phyloP scores from a whole-genome alignment of 2,888 invertebrate species.

The Orchesella flavescens region DNA sequence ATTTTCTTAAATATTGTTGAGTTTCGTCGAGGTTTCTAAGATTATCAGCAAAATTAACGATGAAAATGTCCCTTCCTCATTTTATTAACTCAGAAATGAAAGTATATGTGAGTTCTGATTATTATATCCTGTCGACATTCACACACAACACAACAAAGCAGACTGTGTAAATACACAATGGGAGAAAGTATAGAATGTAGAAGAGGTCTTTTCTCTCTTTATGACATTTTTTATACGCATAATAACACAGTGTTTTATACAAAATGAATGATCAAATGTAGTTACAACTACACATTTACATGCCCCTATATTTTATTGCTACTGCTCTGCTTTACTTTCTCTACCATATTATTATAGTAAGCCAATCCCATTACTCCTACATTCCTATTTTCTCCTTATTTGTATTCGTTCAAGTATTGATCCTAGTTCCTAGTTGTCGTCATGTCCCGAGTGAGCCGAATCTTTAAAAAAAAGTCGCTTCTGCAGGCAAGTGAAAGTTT shows the following conservation, averaged over 20 bases:
- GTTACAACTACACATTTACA: not conserved
- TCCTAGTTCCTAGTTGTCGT: not conserved
- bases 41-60: not conserved
- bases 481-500: not conserved
- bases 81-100: not conserved
- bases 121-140: not conserved
- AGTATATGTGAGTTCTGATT: not conserved
- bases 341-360: not conserved
- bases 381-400: not conserved
- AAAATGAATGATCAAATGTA: slow-evolving; percentile 27
- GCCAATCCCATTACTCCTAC: not conserved
- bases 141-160: not conserved
- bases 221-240: slow-evolving; percentile 41
- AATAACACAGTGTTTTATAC: slow-evolving; percentile 32
- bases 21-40: not conserved
- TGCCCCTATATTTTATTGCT: not conserved
- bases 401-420: not conserved
- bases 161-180: not conserved
- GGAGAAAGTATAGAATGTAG: no score
- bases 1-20: slow-evolving; percentile 14
- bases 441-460: not conserved
- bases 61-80: not conserved
- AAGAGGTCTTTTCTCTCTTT: slow-evolving; percentile 17
- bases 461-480: not conserved
- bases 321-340: slow-evolving; percentile 19